Conservation (phyloP, 2,797 vertebrate genomes). For the Lates japonicus region DNA sequence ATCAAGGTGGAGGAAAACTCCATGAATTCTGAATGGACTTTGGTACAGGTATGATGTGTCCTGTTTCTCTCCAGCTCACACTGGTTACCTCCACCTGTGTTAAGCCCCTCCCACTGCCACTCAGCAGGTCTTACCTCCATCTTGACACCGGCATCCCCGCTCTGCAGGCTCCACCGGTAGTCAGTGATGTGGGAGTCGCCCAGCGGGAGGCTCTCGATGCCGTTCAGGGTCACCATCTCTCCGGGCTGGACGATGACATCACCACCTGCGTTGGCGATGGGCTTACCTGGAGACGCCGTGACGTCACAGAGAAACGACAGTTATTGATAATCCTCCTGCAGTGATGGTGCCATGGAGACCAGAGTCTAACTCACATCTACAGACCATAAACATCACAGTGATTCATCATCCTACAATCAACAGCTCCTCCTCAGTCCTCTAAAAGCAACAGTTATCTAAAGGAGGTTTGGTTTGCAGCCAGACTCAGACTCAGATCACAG, state of each 20-base stretch:
- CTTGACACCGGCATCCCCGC: conserved; percentile 59
- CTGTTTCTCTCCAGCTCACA: neutral
- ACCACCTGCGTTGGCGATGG: conserved; percentile 82
- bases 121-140: conserved; percentile 82
- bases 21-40: neutral
- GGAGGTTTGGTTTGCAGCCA: too few species aligned
- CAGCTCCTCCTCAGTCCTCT: too few species aligned
- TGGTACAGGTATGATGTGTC: neutral
- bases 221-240: conserved; percentile 85
- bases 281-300: conserved; percentile 68
- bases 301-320: neutral
- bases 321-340: neutral
- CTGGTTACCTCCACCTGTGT: neutral
- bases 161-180: conserved; percentile 87
- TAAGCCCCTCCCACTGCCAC: conserved; percentile 11
- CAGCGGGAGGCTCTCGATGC: conserved; percentile 80
- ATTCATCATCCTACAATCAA: too few species aligned
- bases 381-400: too few species aligned
- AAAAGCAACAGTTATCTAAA: too few species aligned
- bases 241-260: conserved; percentile 88
- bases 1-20: neutral
- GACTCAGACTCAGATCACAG: too few species aligned
- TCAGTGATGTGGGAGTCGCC: conserved; percentile 77
- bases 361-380: too few species aligned
- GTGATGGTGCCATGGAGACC: too few species aligned